Base-by-base conservation (phyloP, 2,888 invertebrate species). In the Ornithoptera alexandrae region DNA sequence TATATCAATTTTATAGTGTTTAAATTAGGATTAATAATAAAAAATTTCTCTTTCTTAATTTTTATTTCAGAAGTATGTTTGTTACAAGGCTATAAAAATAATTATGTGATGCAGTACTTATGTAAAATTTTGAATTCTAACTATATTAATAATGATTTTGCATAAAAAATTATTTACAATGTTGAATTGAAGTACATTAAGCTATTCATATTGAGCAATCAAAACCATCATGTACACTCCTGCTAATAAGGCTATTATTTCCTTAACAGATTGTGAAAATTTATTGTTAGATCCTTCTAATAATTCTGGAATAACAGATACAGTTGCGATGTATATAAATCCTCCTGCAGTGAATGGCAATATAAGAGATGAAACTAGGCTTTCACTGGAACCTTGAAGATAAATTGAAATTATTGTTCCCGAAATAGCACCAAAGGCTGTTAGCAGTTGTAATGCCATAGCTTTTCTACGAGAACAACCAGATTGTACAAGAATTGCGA, bases 311-410 rank as follows among this genome's bases (percentile, higher is more conserved):
- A 99, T 97, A 30, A 99, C 98, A 73, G 99, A 99, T 0, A 99
- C 99, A 22, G 99, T 98, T 24, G 99, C 99, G 79, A 99, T 99
- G 87, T 99, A 99, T 85, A 99, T 99, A 85, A 99, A 99, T n/a
- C 99, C 98, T 74, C 98, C 99, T 60, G 99, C 99, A 36, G 99
- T 99, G 79, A 99, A 99, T 18, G 99, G 99, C 69, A 99, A 92
- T 67, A 99, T 97, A 95, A 98, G 97, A 8, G 95, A 94, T 15
- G 96, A 95, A 1, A 97, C 96, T 72, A 96, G 87, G 70, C 95
- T 95, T 82, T 93, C 93, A 77, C 93, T 86, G 56, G 93, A 93
- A 66, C 97, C 97, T 82, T 97, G 96, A 8, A 97, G 94, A 72
- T 96, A 89, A 46, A 99, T 93, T 36, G 98, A 98, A 75, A 97